Base-by-base conservation (phyloP, 2,113 vertebrate species). In the Phoenicopterus ruber region DNA sequence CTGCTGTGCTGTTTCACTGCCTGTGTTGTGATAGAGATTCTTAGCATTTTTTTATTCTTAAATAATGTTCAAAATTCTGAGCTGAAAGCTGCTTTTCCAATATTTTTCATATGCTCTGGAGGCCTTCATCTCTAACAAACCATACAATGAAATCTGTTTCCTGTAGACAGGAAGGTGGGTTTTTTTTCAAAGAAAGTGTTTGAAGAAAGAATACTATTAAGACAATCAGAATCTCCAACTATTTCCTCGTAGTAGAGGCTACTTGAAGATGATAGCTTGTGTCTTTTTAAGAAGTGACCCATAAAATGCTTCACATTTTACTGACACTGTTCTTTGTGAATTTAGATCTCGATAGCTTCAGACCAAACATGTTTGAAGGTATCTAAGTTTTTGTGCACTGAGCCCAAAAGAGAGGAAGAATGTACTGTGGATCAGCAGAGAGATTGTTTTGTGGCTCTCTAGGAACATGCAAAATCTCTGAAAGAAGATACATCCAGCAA, bases 121-220 rank as follows among this genome's bases (percentile, higher is more conserved):
- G 49, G 14, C 31, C 50, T 86, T 86, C 1, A 34, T 77, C 49
- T 86, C 34, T 82, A 86, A 29, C 17, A 54, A 80, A 72, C 70
- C 28, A 9, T 42, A 28, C 17, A 44, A 36, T 17, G 3, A 88
- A 80, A 24, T 57, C 62, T 58, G 9, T 42, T 88, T 70, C 32
- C 12, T 50, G 15, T 25, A 67, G 46, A n/a, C 34, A 59, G 57
- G 16, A 62, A 54, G 15, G 31, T 57, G 66, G 9, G 0, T 0
- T 4, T 6, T 63, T 67, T 67, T 24, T 15, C 67, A 32, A 78
- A 73, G 10, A 36, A 93, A 38, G 28, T 32, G 4, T 71, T 62
- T 9, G 1, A 71, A 83, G 38, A 62, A 77, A 54, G 25, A 57
- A 21, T 63, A 61, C 26, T 36, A 11, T 62, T 46, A 81, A 62